Evolutionary conservation across 2,113 vertebrate species (phyloP), one percentile per base, ranked within the genome.

Genomic region (Cyprinus carpio): DNA sequence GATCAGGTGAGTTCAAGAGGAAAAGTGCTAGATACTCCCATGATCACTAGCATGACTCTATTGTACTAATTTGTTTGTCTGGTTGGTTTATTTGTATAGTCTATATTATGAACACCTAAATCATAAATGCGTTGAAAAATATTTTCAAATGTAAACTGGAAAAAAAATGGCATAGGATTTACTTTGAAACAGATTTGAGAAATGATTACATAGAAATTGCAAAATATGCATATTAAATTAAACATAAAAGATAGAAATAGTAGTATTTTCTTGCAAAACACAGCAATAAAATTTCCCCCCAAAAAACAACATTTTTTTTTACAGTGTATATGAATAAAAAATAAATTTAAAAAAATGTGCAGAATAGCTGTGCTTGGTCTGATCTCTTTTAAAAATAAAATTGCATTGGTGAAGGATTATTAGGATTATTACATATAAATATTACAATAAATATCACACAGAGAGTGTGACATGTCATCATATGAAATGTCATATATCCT

Each of bases 1-100:
- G n/a, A 37, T 82, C 64, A 82, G 80, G 80, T 82, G 46, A 49
- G 15, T 46, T 46, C 43, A 46, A 12, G 43, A 46, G 43, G 2
- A 12, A n/a, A 40, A 9, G 40, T 40, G 10, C 10, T 46, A 49
- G 13, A n/a, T 79, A 40, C 20, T 25, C 11, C 31, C 69, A 20
- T 69, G 13, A 37, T 78, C 6, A 37, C 29, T 78, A 46, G 10
- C 10, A 34, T 78, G 75, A 5, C 49, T 29, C 3, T 27, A 27
- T 8, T 75, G 74, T 51, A 56, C 51, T 54, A n/a, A 5, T 79
- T 15, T 16, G 4, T 12, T 34, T 58, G 29, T 23, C 13, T 54
- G 5, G 49, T 54, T 11, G 46, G 4, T 23, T 58, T 3, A 31
- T 13, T 34, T 78, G 10, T 78, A 77, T 1, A 67, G 29, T 75